phyloP scores from a whole-genome alignment of 2,797 vertebrate species.

The Varecia variegata region DNA sequence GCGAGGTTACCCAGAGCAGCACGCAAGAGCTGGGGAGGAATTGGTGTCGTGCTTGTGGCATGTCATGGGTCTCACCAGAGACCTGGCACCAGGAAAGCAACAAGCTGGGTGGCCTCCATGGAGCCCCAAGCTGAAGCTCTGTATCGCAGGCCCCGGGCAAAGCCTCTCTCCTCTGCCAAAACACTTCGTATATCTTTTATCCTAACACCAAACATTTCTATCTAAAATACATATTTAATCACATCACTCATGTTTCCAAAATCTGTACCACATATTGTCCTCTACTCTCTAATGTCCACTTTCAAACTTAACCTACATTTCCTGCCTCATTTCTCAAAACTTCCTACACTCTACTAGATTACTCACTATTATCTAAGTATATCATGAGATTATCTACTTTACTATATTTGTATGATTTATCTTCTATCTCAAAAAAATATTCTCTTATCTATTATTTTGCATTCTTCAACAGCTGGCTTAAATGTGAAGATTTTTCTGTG shows the following conservation, averaged over 20 bases:
- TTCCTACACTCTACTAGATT: neutral
- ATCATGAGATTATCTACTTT: neutral
- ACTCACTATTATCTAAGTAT: neutral
- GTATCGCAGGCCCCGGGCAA: neutral
- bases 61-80: neutral
- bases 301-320: neutral
- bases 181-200: neutral
- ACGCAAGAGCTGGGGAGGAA: conserved; percentile 23
- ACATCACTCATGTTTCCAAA: neutral
- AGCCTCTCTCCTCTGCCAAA: conserved; percentile 48
- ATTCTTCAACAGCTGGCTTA: neutral
- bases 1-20: conserved; percentile 77
- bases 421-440: neutral
- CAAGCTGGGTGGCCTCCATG: neutral
- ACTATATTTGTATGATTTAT: neutral
- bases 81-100: neutral
- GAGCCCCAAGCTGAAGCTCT: neutral
- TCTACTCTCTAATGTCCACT: neutral
- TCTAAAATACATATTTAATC: neutral
- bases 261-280: neutral
- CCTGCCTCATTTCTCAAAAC: neutral
- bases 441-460: neutral
- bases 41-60: conserved; percentile 1
- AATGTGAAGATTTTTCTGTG: neutral
- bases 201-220: neutral